These are phyloP conservation scores for Rotaria socialis DNA, from an alignment of 2,888 invertebrate species.

Conservation along the genomic window DNA sequence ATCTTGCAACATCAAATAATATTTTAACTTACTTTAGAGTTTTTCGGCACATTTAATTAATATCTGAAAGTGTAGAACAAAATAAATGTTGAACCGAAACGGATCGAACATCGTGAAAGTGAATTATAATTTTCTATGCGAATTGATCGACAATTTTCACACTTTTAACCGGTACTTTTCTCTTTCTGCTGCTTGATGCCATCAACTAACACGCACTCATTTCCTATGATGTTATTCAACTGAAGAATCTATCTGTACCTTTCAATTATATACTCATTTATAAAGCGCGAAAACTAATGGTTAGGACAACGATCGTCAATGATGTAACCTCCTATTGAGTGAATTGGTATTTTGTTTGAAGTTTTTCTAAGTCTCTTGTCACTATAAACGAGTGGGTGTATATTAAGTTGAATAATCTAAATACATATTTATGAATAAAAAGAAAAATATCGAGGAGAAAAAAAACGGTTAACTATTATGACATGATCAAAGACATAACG, in stretches of 20 bases:
- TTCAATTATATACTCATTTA: conserved; percentile 16
- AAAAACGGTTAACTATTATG: neutral
- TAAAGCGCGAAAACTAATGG: conserved; percentile 5
- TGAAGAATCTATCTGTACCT: conserved; percentile 14
- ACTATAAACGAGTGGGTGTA: neutral
- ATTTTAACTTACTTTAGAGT: neutral
- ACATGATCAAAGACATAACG: neutral
- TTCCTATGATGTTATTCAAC: neutral
- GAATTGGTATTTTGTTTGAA: conserved; percentile 5
- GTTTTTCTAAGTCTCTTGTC: neutral
- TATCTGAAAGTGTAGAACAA: neutral
- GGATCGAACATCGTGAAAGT: neutral
- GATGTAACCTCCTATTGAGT: neutral
- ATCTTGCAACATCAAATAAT: neutral
- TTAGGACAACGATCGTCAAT: neutral
- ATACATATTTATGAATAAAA: neutral
- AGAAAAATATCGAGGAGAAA: too few relatives aligned
- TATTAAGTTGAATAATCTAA: neutral
- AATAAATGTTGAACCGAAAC: neutral
- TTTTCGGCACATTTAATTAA: neutral
- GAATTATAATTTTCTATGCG: neutral
- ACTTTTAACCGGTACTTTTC: neutral
- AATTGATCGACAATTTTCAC: neutral
- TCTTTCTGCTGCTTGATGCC: neutral
- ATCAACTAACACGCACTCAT: conserved; percentile 8